Base-by-base conservation (phyloP, 2,888 invertebrate genomes). In the Parthenolecanium corni region DNA sequence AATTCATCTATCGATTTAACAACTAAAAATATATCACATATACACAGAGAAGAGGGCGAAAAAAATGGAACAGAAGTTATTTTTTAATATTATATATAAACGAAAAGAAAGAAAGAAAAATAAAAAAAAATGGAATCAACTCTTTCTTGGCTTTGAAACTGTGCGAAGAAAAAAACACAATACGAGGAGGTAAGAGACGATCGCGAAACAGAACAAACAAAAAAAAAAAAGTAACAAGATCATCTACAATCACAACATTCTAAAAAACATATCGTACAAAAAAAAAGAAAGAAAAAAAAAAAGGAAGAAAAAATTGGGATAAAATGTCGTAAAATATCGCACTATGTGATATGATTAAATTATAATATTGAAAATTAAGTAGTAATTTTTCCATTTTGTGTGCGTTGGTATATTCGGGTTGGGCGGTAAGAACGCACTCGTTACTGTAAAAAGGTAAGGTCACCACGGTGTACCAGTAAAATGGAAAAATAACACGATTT, bases 21-120 rank as follows among this genome's bases (percentile, higher is more conserved):
- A 52, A 52, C 52, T 52, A 52, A 52, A 52, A 52, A 52, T 52
- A 52, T 52, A 52, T 52, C 52, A 52, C 52, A 52, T 52, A n/a
- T 24, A 52, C 52, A 52, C 52, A 52, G 14, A 52, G 12, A 23
- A 52, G 16, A 20, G 18, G n/a, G n/a, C n/a, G 18, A 3, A 36
- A 16, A 25, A 25, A 52, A 20, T 16, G 31, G 36, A 16, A 25
- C 24, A 52, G 18, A 18, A 21, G 5, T 3, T 23, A 42, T 42
- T 14, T 9, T 42, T 42, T 5, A 42, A 3, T 16, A 38, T 38
- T 38, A 38, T 38, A 38, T 14, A 38, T 11, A 38, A 42, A 14
- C 5, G 14, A 16, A 16, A 42, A 42, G 16, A 42, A 42, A 9
- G 18, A 38, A 11, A 9, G 38, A 11, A 38, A 38, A 38, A 38